Evolutionary conservation across 2,797 vertebrate genomes (phyloP).

Genomic region (Myiotriccus ornatus): DNA sequence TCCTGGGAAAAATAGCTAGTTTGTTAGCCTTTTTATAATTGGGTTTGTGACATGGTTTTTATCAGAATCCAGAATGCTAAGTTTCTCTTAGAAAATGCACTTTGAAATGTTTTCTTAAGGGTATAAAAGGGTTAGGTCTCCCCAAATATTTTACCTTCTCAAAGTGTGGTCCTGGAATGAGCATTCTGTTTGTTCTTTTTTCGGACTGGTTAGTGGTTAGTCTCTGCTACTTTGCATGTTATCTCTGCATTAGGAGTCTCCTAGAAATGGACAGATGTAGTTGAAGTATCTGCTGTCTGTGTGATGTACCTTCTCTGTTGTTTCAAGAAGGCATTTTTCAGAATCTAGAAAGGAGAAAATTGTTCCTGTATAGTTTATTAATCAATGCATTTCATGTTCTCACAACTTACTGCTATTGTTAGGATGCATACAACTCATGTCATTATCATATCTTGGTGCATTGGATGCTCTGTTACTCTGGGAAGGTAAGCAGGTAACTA

Average conservation of each 20-base stretch:
- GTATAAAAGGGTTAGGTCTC: not conserved
- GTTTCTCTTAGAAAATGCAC: not conserved
- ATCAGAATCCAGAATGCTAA: not conserved
- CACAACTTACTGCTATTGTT: not conserved
- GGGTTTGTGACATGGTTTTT: not conserved
- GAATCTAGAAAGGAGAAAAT: not conserved
- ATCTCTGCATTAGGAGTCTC: not conserved
- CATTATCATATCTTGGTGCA: rapidly evolving
- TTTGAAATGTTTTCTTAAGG: not conserved
- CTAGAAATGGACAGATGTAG: not conserved
- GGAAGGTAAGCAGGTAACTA: not conserved
- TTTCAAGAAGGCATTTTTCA: not conserved
- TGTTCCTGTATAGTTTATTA: not conserved
- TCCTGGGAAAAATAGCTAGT: not conserved
- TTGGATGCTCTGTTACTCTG: not conserved
- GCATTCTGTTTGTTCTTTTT: not conserved
- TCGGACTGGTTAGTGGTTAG: not conserved
- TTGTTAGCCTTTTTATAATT: not conserved
- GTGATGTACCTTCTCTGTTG: not conserved
- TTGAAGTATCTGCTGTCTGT: not conserved
- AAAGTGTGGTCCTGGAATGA: not conserved
- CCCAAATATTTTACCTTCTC: not conserved
- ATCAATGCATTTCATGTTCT: not conserved
- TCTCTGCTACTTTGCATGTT: not conserved
- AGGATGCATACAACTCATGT: not conserved